Conservation (phyloP, 2,888 invertebrate genomes). For the Chalcis sispes region DNA sequence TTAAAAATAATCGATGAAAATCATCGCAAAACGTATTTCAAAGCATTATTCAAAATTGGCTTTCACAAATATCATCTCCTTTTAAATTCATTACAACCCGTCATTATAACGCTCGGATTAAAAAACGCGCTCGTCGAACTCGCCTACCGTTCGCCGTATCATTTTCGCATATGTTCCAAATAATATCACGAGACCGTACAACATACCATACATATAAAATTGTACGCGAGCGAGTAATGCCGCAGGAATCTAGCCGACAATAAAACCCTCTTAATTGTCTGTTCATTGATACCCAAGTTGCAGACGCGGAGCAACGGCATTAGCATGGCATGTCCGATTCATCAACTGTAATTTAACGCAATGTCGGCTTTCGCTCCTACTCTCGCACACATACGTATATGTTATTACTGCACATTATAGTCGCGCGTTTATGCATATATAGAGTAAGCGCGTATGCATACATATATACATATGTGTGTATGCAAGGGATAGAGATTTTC, state of each 20-base stretch:
- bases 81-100: no score
- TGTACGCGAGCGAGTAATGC: constrained; percentile 55
- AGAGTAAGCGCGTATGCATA: no score
- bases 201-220: background rate
- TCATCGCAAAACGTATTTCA: no score
- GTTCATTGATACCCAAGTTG: constrained; percentile 61
- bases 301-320: constrained; percentile 31
- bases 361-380: background rate
- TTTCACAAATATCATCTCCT: no score
- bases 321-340: constrained; percentile 56
- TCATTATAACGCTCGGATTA: no score
- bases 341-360: constrained; percentile 57
- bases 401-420: background rate
- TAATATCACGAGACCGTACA: no score
- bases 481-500: no score
- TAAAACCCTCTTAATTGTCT: constrained; percentile 59
- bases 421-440: no score
- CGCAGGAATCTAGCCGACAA: constrained; percentile 54
- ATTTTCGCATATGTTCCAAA: constrained; percentile 32
- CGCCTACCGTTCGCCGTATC: background rate
- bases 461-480: no score
- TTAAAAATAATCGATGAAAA: no score
- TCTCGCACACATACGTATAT: background rate
- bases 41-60: no score
- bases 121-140: background rate